phyloP scores from a whole-genome alignment of 2,113 vertebrate genomes.

The Zosterops hypoxanthus region DNA sequence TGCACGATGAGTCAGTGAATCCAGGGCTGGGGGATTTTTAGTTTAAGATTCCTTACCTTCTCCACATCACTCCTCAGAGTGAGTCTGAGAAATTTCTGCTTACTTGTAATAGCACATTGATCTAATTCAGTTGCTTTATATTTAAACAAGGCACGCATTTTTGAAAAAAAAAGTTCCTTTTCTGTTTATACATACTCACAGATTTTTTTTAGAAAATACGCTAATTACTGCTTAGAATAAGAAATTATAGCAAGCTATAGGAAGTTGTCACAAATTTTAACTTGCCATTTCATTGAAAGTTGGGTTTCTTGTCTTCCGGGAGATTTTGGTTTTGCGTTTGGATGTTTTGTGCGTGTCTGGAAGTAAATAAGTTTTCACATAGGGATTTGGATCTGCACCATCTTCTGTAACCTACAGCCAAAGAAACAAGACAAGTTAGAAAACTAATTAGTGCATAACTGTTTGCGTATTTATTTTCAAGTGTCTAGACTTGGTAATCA shows the following conservation, averaged over 20 bases:
- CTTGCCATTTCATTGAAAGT: conserved; percentile 99
- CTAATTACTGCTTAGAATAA: neutral
- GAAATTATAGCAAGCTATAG: neutral
- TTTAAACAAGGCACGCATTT: neutral
- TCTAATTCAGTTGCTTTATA: neutral
- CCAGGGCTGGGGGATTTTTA: neutral
- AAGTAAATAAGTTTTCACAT: conserved; percentile 97
- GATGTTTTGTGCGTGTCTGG: conserved; percentile 94
- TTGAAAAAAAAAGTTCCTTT: neutral
- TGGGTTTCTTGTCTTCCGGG: conserved; percentile 95
- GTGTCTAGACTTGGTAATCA: neutral
- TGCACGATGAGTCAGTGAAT: neutral
- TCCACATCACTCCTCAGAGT: neutral
- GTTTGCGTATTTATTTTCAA: neutral
- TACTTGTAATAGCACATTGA: neutral
- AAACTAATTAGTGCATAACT: neutral
- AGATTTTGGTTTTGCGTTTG: conserved; percentile 97
- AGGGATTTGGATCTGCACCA: conserved; percentile 94
- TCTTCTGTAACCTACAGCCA: conserved; percentile 89
- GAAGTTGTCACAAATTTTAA: neutral
- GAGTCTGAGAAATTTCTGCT: neutral
- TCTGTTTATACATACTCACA: neutral
- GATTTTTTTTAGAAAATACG: neutral
- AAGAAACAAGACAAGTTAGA: neutral
- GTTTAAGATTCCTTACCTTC: neutral